Evolutionary conservation across 2,797 vertebrate species (phyloP), one percentile per base, ranked within the genome.

Genomic region (Myiotriccus ornatus): DNA sequence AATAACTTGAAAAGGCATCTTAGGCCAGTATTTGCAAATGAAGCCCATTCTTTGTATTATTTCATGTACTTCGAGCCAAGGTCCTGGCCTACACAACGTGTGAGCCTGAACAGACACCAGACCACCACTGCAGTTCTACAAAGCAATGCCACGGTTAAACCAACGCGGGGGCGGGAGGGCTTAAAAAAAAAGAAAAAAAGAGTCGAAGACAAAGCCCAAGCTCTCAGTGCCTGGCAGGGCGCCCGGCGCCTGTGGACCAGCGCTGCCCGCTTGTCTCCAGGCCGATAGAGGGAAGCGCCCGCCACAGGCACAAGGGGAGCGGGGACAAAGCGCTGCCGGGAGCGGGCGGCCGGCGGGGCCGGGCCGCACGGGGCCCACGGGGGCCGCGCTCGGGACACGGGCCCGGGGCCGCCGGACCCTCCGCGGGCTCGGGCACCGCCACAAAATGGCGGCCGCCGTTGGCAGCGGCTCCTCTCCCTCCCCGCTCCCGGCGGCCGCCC

Each of bases 391-490:
- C n/a, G 16, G 24, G 9, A 24, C 39, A 30, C 44, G 27, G 32
- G 28, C 37, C 37, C 59, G 30, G 19, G n/a, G 35, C 56, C 37
- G 37, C 10, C 49, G 27, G 87, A 67, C 94, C 89, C 95, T 69
- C 79, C 10, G 32, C 55, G 5, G 34, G 10, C 63, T 47, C 39
- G 10, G 10, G 15, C 71, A 37, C 64, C 52, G n/a, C 73, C 80
- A 95, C 96, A 96, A 96, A 96, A 95, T 96, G 96, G 96, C 96
- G 92, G 90, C 86, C 50, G 44, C 49, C 37, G 39, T 19, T 8
- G 17, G 60, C 88, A 73, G 37, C 47, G 11, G 8, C 39, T 35
- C 22, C 4, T 10, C 39, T 77, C 53, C 28, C 28, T n/a, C 43
- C 30, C 73, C 18, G 14, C 25, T 3, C 34, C 32, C 1, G 9